phyloP scores from a whole-genome alignment of 2,888 invertebrate genomes.

The Neoitamus cyanurus region DNA sequence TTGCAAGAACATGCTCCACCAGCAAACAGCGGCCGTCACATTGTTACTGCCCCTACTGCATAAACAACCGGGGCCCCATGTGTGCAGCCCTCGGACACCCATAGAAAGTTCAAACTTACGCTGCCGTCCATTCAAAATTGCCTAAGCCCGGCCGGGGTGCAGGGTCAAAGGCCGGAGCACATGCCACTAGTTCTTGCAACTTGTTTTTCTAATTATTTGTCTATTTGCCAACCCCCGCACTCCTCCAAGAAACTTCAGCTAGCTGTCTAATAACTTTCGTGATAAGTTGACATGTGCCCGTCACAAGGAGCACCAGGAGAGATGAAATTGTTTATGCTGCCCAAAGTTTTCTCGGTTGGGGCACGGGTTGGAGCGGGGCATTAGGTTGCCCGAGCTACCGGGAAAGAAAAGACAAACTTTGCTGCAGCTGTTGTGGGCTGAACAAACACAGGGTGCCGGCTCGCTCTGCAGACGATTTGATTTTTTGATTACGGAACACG shows the following conservation, averaged over 20 bases:
- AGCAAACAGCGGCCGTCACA: background rate
- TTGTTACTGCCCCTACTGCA: background rate
- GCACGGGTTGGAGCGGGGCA: no score
- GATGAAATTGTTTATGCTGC: background rate
- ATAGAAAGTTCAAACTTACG: background rate
- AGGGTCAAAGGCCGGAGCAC: background rate
- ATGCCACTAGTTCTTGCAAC: background rate
- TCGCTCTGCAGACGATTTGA: background rate
- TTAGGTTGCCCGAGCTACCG: background rate
- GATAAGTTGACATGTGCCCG: background rate
- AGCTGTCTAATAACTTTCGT: background rate
- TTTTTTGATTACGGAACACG: background rate
- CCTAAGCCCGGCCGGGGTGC: background rate
- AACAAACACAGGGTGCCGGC: background rate
- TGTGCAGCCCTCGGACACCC: background rate
- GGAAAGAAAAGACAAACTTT: background rate
- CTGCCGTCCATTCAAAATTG: background rate
- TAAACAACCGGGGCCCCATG: background rate
- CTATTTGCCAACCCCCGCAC: background rate
- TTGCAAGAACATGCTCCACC: background rate
- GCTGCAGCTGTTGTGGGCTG: background rate
- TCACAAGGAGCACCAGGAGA: background rate
- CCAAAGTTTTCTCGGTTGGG: background rate
- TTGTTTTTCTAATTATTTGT: background rate
- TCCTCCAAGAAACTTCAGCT: background rate